These are phyloP conservation scores for Neria commutata DNA, from an alignment of 2,888 invertebrate species.

Conservation along the genomic window DNA sequence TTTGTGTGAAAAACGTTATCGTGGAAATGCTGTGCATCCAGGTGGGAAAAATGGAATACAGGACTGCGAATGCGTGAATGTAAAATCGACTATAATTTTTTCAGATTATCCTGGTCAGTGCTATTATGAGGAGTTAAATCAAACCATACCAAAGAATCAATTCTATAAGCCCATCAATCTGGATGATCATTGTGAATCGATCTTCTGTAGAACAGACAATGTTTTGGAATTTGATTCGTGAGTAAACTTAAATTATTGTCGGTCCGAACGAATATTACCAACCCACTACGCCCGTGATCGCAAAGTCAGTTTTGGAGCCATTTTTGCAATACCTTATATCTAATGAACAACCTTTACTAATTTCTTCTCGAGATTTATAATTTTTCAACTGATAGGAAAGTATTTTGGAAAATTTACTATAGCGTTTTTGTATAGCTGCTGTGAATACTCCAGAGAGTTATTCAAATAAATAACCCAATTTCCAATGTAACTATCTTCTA, in stretches of 20 bases:
- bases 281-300: too few relatives aligned
- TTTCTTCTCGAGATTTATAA: neutral
- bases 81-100: too few relatives aligned
- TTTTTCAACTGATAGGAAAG: too few relatives aligned
- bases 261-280: too few relatives aligned
- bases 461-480: too few relatives aligned
- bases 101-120: constrained; percentile 53
- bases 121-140: constrained; percentile 51
- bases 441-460: too few relatives aligned
- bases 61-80: neutral
- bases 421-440: too few relatives aligned
- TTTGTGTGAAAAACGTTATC: constrained; percentile 45
- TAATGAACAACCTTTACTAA: neutral
- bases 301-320: too few relatives aligned
- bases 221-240: constrained; percentile 48
- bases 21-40: constrained; percentile 51
- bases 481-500: too few relatives aligned
- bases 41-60: constrained; percentile 39
- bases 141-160: constrained; percentile 50
- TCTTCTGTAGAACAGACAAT: constrained; percentile 49
- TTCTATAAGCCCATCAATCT: constrained; percentile 51
- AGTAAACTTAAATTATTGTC: too few relatives aligned
- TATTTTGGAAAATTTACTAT: too few relatives aligned
- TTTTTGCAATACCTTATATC: too few relatives aligned
- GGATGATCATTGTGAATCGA: constrained; percentile 47